A percentile compares a stretch with the other conserved stretches of the same genome.
Conservation (phyloP, 2,888 invertebrate species). For the Drosophila birchii region DNA sequence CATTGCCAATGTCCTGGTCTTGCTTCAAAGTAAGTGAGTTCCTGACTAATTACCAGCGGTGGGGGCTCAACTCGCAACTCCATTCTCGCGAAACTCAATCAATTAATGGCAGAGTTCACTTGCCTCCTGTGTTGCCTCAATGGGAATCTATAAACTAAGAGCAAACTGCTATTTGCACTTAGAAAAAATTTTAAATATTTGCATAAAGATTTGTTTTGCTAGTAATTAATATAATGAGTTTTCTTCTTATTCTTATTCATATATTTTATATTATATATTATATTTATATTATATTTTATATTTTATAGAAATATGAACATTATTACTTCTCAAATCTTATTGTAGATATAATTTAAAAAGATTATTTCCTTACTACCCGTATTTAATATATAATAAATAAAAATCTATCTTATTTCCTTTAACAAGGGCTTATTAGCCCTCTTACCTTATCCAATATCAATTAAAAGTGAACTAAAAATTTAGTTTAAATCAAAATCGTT, state of each 20-base stretch:
- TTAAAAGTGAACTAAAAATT: too few relatives aligned
- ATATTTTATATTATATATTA: neutral
- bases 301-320: too few relatives aligned
- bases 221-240: neutral
- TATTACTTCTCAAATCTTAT: too few relatives aligned
- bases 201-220: neutral
- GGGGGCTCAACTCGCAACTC: neutral
- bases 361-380: too few relatives aligned
- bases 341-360: too few relatives aligned
- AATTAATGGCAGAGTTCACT: conserved; percentile 8
- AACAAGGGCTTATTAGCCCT: too few relatives aligned
- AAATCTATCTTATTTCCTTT: too few relatives aligned
- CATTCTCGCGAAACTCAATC: conserved; percentile 26
- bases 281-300: too few relatives aligned
- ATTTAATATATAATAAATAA: too few relatives aligned
- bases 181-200: neutral
- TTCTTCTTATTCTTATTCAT: neutral
- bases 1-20: neutral
- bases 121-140: neutral
- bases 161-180: conserved; percentile 13
- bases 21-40: neutral
- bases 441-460: too few relatives aligned
- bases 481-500: too few relatives aligned
- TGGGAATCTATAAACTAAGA: conserved; percentile 7
- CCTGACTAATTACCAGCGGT: conserved; percentile 1